Base-by-base conservation (phyloP, 2,113 vertebrate genomes). In the Cariama cristata region DNA sequence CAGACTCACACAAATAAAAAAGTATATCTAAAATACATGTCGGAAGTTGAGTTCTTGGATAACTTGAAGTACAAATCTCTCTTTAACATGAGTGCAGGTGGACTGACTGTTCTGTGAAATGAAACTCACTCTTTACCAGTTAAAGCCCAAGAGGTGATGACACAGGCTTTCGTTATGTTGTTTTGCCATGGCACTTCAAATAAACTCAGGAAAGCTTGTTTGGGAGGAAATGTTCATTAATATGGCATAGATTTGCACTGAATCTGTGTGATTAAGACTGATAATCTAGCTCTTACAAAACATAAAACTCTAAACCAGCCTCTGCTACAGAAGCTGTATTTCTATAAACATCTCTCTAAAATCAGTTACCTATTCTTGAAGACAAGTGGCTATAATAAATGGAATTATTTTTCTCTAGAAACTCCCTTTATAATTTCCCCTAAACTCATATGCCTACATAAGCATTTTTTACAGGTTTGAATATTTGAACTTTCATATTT, bases 81-180 rank as follows among this genome's bases (percentile, higher is more conserved):
- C 8, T 63, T 85, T 75, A 67, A 63, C 7, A 4, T 3, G 1
- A 55, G 9, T 63, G 2, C 3, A 30, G 9, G 5, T 60, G 47
- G 26, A 69, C 56, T 52, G 9, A n/a, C 6, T 35, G 8, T 20
- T 56, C 8, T 20, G 9, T 73, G n/a, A 74, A 83, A 64, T 42
- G 0, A 35, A 83, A 60, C 86, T 33, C 3, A 56, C 4, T 76
- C 2, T 58, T 84, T 84, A 58, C 5, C 5, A 23, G 5, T 45
- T 77, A 56, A 59, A 77, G 22, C 8, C 24, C 6, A 53, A 79
- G 15, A 91, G 15, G 8, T 26, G 16, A 73, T 49, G 12, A 42
- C 14, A 45, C 5, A 55, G 4, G 5, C 0, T 67, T 49, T 42
- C 1, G 0, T 63, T 53, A 63, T 1, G 1, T 50, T 22, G 2